Conservation (phyloP, 1,140 invertebrate species). For the Drosophila pectinifera region DNA sequence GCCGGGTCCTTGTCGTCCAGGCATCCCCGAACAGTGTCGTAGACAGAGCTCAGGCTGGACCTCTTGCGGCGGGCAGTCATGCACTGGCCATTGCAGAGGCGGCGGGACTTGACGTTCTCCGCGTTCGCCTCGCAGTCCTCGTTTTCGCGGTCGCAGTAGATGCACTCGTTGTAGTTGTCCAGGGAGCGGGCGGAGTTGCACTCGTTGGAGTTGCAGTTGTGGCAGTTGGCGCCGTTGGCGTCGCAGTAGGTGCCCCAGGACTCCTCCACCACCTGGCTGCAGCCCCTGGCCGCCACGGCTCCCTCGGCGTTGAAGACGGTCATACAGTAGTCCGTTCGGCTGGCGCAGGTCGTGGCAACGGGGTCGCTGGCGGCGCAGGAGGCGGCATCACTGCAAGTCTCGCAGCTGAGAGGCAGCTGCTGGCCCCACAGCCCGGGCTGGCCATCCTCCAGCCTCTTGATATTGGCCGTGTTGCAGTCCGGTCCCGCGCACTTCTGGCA, state of each 20-base stretch:
- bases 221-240: conserved; percentile 53
- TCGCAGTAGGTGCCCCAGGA: conserved; percentile 63
- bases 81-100: conserved; percentile 71
- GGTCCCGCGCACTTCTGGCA: conserved; percentile 56
- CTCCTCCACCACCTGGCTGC: conserved; percentile 62
- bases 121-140: conserved; percentile 52
- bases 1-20: conserved; percentile 73
- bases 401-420: conserved; percentile 63
- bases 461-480: conserved; percentile 66
- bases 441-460: conserved; percentile 62
- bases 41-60: conserved; percentile 17
- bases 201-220: conserved; percentile 76
- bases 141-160: conserved; percentile 68
- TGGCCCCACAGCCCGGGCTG: conserved; percentile 73
- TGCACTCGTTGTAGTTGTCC: conserved; percentile 55
- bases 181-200: conserved; percentile 62
- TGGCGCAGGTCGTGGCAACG: conserved; percentile 29
- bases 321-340: conserved; percentile 66
- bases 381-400: conserved; percentile 42
- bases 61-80: conserved; percentile 58
- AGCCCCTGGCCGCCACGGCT: conserved; percentile 57
- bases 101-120: conserved; percentile 29
- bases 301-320: conserved; percentile 65
- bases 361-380: conserved; percentile 38
- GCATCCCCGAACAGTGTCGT: conserved; percentile 58